Base-by-base conservation (phyloP, 2,888 invertebrate species). In the Polietes domitor region DNA sequence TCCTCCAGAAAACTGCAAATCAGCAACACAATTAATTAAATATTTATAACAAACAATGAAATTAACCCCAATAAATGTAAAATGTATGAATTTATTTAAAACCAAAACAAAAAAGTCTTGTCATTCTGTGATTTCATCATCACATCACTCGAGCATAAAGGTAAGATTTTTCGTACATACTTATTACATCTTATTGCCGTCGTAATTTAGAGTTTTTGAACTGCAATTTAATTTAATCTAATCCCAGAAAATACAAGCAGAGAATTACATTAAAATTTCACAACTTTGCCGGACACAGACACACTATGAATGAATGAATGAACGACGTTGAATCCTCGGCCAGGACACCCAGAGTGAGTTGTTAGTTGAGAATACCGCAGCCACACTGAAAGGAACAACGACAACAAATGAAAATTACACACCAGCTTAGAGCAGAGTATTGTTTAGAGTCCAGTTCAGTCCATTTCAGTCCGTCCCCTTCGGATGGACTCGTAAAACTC, bases 11-110 rank as follows among this genome's bases (percentile, higher is more conserved):
- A 65, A 43, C 21, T 47, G 1, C n/a, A 47, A 7, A 47, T n/a
- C 3, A 47, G 1, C 1, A 1, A 37, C 7, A 37, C n/a, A 47
- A 7, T 7, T 7, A 19, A 61, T 26, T 61, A 63, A 63, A 65
- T 21, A 41, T 47, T n/a, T 19, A 65, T 19, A 63, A 37, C 19
- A 65, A 65, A 28, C 28, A n/a, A n/a, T 41, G 19, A 58, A 65
- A 43, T 43, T 68, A 68, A 68, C 41, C 61, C 61, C 37, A 68
- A 68, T 68, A 43, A 68, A 68, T 68, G 21, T 19, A 43, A 68
- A 68, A 68, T 68, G 28, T 68, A 68, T 68, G 41, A 68, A 68
- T 68, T 43, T 68, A 68, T 68, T 68, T 61, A 28, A 61, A 68
- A 43, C 58, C 53, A 58, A 17, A 43, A 15, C 12, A 65, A 21